phyloP scores from a whole-genome alignment of 2,797 vertebrate genomes.

The Acanthurus leucopareius region DNA sequence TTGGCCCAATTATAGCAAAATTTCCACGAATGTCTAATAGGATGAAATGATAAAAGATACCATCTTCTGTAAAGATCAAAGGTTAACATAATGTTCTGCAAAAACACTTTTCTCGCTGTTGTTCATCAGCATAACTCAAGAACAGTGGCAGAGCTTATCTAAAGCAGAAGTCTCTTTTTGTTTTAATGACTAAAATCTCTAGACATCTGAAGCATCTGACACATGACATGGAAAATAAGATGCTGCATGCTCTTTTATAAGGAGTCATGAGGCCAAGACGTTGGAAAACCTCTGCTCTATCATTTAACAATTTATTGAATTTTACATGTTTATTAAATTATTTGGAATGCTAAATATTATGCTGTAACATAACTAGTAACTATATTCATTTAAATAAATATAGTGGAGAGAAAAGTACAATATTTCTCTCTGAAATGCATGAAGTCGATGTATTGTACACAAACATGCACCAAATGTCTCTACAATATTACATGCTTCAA shows the following conservation, averaged over 20 bases:
- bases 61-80: too few species aligned
- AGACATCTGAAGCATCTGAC: neutral
- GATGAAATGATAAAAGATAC: too few species aligned
- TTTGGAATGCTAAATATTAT: conserved; percentile 2
- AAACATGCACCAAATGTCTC: conserved; percentile 15
- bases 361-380: neutral
- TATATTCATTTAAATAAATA: neutral
- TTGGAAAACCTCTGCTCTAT: neutral
- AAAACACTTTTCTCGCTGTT: too few species aligned
- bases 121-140: too few species aligned
- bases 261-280: neutral
- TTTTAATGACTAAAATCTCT: neutral
- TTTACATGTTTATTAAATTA: neutral
- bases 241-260: neutral
- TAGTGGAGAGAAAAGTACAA: neutral
- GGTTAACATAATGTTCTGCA: too few species aligned
- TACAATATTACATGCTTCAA: conserved; percentile 69
- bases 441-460: neutral
- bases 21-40: too few species aligned
- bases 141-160: neutral
- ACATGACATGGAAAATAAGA: neutral
- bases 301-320: neutral
- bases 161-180: neutral
- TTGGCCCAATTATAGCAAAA: too few species aligned
- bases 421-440: conserved; percentile 3